Conservation (phyloP, 2,888 invertebrate species). For the Melanostoma mellinum region DNA sequence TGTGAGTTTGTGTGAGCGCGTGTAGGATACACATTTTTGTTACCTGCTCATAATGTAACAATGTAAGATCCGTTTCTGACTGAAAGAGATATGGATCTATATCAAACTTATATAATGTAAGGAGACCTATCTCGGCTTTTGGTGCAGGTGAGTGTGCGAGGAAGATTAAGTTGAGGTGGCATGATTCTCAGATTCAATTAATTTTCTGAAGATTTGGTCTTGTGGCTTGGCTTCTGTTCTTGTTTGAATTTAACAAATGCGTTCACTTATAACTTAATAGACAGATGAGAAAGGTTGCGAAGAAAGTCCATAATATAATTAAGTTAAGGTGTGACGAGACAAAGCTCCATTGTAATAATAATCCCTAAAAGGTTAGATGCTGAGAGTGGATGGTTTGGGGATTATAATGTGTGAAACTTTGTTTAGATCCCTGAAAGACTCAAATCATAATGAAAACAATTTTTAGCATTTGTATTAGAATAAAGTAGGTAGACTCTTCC, state of each 20-base stretch:
- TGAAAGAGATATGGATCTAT: constrained; percentile 44
- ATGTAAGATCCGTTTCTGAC: not conserved
- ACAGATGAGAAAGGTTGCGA: constrained; percentile 8
- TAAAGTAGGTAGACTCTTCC: too few species aligned
- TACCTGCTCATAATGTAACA: constrained; percentile 7
- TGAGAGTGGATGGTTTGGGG: too few species aligned
- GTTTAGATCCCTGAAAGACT: too few species aligned
- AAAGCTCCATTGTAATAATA: too few species aligned
- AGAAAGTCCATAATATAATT: constrained; percentile 56
- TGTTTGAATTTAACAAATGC: constrained; percentile 36
- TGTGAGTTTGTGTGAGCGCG: constrained; percentile 9
- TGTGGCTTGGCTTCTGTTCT: constrained; percentile 6
- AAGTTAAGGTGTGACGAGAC: constrained; percentile 59
- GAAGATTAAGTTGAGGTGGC: constrained; percentile 40
- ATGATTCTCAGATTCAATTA: constrained; percentile 62
- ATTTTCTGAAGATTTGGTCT: constrained; percentile 48
- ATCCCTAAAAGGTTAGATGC: too few species aligned
- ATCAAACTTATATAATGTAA: constrained; percentile 56
- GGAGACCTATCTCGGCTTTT: constrained; percentile 8
- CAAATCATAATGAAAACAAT: too few species aligned
- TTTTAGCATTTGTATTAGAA: too few species aligned
- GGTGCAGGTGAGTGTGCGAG: constrained; percentile 12
- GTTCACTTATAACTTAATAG: constrained; percentile 11
- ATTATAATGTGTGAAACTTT: too few species aligned
- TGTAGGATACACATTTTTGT: not conserved